Evolutionary conservation across 2,113 vertebrate species (phyloP).

Genomic region (Campylomormyrus tamandua): DNA sequence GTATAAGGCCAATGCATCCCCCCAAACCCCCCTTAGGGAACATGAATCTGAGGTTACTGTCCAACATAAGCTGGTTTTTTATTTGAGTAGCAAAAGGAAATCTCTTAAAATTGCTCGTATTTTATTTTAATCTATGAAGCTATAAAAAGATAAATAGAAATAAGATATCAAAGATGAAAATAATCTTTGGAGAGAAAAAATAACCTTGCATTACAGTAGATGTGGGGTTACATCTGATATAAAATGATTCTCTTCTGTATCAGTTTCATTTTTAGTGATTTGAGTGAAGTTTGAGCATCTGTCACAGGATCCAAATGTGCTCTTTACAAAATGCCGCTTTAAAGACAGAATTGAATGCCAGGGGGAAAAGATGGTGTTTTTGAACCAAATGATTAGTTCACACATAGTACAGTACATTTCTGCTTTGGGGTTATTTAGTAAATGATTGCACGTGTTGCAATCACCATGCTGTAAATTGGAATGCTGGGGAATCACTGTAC

Average conservation of each 20-base stretch:
- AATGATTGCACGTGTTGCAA: constrained; percentile 37
- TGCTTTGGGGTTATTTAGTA: constrained; percentile 45
- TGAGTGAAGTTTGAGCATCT: neutral
- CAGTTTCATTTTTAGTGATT: neutral
- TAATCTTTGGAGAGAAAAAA: neutral
- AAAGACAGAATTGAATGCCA: constrained; percentile 34
- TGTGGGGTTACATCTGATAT: neutral
- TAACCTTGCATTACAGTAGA: neutral
- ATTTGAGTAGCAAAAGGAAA: neutral
- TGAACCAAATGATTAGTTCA: constrained; percentile 36
- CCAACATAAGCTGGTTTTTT: neutral
- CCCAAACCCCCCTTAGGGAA: neutral
- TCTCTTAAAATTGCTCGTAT: neutral
- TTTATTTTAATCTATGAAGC: neutral
- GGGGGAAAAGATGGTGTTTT: constrained; percentile 37
- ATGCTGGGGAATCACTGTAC: neutral
- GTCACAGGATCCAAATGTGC: neutral
- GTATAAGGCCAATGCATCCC: neutral
- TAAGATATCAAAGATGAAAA: neutral
- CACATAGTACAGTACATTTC: constrained; percentile 31
- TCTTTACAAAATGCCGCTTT: constrained; percentile 19
- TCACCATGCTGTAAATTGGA: constrained; percentile 8
- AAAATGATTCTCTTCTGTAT: neutral
- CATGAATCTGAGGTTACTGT: neutral
- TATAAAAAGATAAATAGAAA: neutral